Evolutionary conservation across 2,113 vertebrate species (phyloP).

Genomic region (Epinephelus lanceolatus): DNA sequence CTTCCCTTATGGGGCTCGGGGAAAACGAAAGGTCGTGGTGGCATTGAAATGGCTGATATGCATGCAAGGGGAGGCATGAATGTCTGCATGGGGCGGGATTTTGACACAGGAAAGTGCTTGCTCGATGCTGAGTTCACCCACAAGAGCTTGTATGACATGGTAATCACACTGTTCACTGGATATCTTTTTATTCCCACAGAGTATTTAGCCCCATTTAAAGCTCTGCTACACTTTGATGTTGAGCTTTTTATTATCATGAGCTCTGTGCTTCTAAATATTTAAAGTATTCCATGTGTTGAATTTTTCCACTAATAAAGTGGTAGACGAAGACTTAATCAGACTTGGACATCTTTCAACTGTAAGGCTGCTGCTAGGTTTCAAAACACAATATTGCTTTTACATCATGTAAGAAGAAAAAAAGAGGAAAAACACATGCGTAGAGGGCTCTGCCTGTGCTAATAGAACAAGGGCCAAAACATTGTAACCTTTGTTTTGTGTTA

Average conservation of each 20-base stretch:
- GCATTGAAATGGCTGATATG: constrained; percentile 27
- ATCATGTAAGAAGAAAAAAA: too few relatives aligned
- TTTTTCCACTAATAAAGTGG: constrained; percentile 1
- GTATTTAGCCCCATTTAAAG: constrained; percentile 36
- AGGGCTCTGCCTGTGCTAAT: too few relatives aligned
- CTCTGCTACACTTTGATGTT: constrained; percentile 29
- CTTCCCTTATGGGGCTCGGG: not conserved
- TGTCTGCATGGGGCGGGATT: constrained; percentile 54
- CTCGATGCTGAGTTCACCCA: constrained; percentile 19
- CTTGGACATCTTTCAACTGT: not conserved
- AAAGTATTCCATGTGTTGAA: constrained; percentile 13
- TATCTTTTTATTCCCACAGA: constrained; percentile 23
- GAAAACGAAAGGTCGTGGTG: constrained; percentile 45
- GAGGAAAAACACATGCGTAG: too few relatives aligned
- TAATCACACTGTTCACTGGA: constrained; percentile 26
- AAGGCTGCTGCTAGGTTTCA: not conserved
- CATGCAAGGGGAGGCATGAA: constrained; percentile 41
- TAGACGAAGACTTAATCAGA: not conserved
- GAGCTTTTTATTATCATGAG: not conserved
- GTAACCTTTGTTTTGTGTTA: too few relatives aligned
- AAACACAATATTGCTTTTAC: not conserved
- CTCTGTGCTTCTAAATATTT: constrained; percentile 13
- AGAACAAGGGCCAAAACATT: too few relatives aligned
- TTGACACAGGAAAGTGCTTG: constrained; percentile 19
- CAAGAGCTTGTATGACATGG: constrained; percentile 53